A percentile compares a stretch with the other conserved stretches of the same genome.
These are phyloP conservation scores for Agrochola lota DNA, from an alignment of 2,888 invertebrate genomes.

Conservation along the genomic window DNA sequence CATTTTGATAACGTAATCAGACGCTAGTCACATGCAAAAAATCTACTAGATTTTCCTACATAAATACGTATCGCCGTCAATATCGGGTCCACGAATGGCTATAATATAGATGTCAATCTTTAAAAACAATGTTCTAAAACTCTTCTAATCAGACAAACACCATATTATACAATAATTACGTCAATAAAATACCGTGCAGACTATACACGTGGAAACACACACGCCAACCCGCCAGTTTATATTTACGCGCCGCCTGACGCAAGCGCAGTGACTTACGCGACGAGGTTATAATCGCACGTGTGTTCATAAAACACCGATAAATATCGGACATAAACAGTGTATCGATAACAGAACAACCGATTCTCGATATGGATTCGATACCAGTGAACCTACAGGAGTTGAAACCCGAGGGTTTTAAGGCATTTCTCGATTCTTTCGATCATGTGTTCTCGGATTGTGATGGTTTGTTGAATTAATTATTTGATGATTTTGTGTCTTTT, in stretches of 20 bases:
- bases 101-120: background rate
- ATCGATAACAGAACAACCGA: conserved; percentile 55
- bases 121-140: background rate
- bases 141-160: background rate
- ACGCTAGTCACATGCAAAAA: background rate
- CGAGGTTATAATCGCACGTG: conserved; percentile 82
- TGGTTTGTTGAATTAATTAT: conserved; percentile 86
- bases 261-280: conserved; percentile 78
- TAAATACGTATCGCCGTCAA: too few relatives aligned
- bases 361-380: conserved; percentile 66
- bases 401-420: conserved; percentile 83
- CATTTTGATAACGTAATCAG: background rate
- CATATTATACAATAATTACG: background rate
- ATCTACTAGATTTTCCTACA: background rate
- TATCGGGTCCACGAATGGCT: background rate
- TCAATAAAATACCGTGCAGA: conserved; percentile 2
- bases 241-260: conserved; percentile 74
- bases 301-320: conserved; percentile 51
- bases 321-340: conserved; percentile 39
- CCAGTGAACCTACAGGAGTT: conserved; percentile 85
- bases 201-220: conserved; percentile 64
- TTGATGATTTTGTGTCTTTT: background rate
- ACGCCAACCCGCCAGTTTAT: conserved; percentile 66
- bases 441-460: conserved; percentile 95
- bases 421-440: conserved; percentile 92